Conservation (phyloP, 2,113 vertebrate species). For the Nasalis larvatus region DNA sequence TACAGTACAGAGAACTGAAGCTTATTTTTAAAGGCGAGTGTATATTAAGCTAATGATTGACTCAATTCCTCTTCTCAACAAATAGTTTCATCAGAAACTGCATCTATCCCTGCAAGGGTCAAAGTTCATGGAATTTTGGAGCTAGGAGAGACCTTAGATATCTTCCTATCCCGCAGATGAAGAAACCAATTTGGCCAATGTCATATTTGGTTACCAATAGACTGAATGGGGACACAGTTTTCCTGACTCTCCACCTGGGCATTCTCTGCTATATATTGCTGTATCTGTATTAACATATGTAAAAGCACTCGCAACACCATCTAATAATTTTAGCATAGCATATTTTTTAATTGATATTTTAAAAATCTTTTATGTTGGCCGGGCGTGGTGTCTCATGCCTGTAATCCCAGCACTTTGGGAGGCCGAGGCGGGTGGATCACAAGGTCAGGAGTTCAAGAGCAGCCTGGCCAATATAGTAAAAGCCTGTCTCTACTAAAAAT, state of each 20-base stretch:
- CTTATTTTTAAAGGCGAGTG: conserved; percentile 70
- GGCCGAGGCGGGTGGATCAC: too few relatives aligned
- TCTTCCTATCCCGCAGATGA: background rate
- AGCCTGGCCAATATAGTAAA: too few relatives aligned
- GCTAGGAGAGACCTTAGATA: background rate
- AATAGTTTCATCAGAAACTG: background rate
- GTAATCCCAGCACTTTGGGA: too few relatives aligned
- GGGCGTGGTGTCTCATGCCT: too few relatives aligned
- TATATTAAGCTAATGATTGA: conserved; percentile 79
- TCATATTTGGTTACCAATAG: background rate
- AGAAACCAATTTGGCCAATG: background rate
- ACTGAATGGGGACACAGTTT: background rate
- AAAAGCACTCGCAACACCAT: background rate
- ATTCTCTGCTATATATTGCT: background rate
- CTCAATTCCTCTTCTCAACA: background rate
- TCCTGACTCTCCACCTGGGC: background rate
- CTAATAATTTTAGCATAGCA: background rate
- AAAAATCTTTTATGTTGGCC: background rate
- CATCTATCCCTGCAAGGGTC: background rate
- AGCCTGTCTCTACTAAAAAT: too few relatives aligned
- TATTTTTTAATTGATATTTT: background rate
- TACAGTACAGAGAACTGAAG: conserved; percentile 66
- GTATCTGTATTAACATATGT: background rate
- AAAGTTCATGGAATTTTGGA: conserved; percentile 29
- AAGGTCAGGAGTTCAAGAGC: too few relatives aligned